These are phyloP conservation scores for Pycnomerus fuliginosus DNA, from an alignment of 2,888 invertebrate genomes.

Conservation along the genomic window DNA sequence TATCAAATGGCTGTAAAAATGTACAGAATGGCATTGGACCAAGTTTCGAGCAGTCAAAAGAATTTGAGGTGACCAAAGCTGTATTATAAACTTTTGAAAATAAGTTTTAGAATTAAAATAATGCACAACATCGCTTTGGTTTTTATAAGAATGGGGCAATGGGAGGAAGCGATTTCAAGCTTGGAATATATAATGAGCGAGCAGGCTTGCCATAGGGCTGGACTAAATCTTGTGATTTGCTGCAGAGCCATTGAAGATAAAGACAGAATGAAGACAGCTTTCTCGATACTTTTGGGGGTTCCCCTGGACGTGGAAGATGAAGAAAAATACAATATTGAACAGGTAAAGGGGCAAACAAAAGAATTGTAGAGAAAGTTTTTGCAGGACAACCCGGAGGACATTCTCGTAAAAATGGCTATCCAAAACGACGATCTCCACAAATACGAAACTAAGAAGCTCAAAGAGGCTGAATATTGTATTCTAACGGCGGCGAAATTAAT, in stretches of 20 bases:
- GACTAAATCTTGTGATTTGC: slow-evolving; percentile 86
- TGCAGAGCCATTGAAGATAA: slow-evolving; percentile 87
- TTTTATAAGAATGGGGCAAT: slow-evolving; percentile 94
- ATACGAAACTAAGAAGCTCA: slow-evolving; percentile 69
- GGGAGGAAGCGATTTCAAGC: slow-evolving; percentile 92
- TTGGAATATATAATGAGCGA: slow-evolving; percentile 99
- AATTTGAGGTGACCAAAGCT: slow-evolving; percentile 68
- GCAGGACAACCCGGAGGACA: slow-evolving; percentile 51
- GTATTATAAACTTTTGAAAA: background rate
- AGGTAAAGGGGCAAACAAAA: slow-evolving; percentile 34
- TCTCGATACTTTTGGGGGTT: slow-evolving; percentile 85
- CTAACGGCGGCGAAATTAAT: slow-evolving; percentile 87
- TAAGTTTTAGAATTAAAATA: slow-evolving; percentile 75
- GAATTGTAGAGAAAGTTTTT: slow-evolving; percentile 9
- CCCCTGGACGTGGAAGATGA: slow-evolving; percentile 82
- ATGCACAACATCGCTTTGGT: slow-evolving; percentile 97
- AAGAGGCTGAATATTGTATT: slow-evolving; percentile 78
- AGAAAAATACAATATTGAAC: slow-evolving; percentile 62
- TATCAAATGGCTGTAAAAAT: slow-evolving; percentile 95
- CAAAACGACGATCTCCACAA: slow-evolving; percentile 74
- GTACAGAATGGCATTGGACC: slow-evolving; percentile 98
- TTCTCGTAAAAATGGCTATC: slow-evolving; percentile 61
- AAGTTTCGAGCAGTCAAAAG: slow-evolving; percentile 90
- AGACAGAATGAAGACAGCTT: slow-evolving; percentile 91
- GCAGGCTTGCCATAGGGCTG: slow-evolving; percentile 72